These are phyloP conservation scores for Drosophila chauvacae DNA, from an alignment of 1,140 invertebrate genomes.

Conservation along the genomic window DNA sequence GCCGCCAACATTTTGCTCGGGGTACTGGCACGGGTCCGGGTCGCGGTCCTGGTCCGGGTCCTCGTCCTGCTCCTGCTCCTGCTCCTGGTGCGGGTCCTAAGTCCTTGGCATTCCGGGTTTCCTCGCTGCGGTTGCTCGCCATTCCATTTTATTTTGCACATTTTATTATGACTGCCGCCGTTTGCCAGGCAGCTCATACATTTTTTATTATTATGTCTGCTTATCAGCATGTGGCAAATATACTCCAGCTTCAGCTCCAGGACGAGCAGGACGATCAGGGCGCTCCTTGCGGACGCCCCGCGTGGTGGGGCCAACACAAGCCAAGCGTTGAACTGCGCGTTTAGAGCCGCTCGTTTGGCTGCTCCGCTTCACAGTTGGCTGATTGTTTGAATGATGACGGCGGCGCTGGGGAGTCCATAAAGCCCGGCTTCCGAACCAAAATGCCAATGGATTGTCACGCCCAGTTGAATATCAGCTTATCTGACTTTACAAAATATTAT, in stretches of 20 bases:
- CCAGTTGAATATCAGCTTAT: constrained; percentile 65
- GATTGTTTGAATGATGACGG: constrained; percentile 80
- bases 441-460: constrained; percentile 73
- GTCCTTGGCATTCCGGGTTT: constrained; percentile 24
- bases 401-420: constrained; percentile 64
- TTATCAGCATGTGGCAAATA: constrained; percentile 83
- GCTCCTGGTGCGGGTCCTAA: constrained; percentile 12
- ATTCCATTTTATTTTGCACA: constrained; percentile 83
- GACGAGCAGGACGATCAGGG: constrained; percentile 17
- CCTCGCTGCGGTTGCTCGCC: constrained; percentile 64
- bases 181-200: constrained; percentile 75
- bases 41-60: constrained; percentile 8
- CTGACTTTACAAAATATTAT: neutral
- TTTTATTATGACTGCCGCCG: constrained; percentile 78
- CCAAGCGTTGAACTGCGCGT: constrained; percentile 79
- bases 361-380: constrained; percentile 77
- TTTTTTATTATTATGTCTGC: constrained; percentile 83
- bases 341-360: constrained; percentile 77
- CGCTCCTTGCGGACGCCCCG: constrained; percentile 13
- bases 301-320: constrained; percentile 43
- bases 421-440: constrained; percentile 57
- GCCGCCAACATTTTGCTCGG: constrained; percentile 54
- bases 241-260: constrained; percentile 48
- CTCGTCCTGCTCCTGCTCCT: constrained; percentile 9
- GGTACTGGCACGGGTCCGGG: constrained; percentile 3